A percentile compares a stretch with the other conserved stretches of the same genome.
phyloP scores from a whole-genome alignment of 2,888 invertebrate genomes.

The Polymixis lichenea region DNA sequence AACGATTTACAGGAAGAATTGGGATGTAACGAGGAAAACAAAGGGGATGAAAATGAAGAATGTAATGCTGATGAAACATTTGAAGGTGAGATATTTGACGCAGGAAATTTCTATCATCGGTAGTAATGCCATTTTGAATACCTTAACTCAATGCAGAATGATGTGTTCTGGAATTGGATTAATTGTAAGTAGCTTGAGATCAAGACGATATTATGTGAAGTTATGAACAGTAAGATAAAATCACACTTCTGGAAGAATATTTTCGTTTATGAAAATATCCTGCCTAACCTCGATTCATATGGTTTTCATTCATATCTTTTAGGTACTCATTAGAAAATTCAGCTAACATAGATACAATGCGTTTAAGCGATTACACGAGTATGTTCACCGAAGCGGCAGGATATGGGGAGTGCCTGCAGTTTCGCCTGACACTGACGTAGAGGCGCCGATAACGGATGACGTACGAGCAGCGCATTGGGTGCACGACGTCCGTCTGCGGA shows the following conservation, averaged over 20 bases:
- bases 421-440: slow-evolving; percentile 82
- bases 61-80: slow-evolving; percentile 60
- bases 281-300: not conserved
- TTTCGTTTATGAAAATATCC: not conserved
- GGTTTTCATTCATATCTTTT: not conserved
- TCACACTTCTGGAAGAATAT: not conserved
- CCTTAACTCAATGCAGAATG: not conserved
- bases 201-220: not conserved
- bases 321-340: slow-evolving; percentile 5
- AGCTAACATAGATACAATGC: slow-evolving; percentile 19
- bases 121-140: not conserved
- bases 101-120: not conserved
- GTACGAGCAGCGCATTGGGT: slow-evolving; percentile 81
- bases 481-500: slow-evolving; percentile 77
- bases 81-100: slow-evolving; percentile 67
- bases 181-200: not conserved
- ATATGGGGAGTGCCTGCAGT: slow-evolving; percentile 69
- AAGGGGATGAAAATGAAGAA: slow-evolving; percentile 67
- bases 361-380: slow-evolving; percentile 44
- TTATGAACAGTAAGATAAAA: not conserved
- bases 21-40: slow-evolving; percentile 70
- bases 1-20: slow-evolving; percentile 69
- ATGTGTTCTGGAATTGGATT: not conserved
- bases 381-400: slow-evolving; percentile 66
- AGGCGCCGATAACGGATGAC: slow-evolving; percentile 84